phyloP scores from a whole-genome alignment of 2,113 vertebrate genomes.

The Daboia siamensis region DNA sequence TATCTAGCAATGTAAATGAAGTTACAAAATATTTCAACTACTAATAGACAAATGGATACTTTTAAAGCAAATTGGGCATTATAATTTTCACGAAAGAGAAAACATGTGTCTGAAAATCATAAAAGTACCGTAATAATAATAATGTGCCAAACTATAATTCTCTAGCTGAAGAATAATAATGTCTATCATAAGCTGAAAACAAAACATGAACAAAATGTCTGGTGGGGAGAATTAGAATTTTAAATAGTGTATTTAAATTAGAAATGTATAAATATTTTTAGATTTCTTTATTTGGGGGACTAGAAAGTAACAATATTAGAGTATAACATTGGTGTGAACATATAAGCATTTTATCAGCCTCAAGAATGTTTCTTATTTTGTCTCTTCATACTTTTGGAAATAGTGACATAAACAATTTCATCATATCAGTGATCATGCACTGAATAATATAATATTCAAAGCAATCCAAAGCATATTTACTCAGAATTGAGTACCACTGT shows the following conservation, averaged over 20 bases:
- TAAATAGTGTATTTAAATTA: slow-evolving; percentile 4
- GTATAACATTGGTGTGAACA: background rate
- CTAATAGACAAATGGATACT: slow-evolving; percentile 49
- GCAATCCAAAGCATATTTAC: background rate
- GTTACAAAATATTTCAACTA: slow-evolving; percentile 42
- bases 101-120: slow-evolving; percentile 45
- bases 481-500: background rate
- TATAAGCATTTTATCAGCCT: background rate
- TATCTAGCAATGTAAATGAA: slow-evolving; percentile 10
- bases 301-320: background rate
- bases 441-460: background rate
- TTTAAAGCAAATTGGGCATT: slow-evolving; percentile 40
- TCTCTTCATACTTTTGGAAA: background rate
- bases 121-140: slow-evolving; percentile 16
- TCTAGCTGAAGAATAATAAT: slow-evolving; percentile 41
- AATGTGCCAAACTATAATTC: slow-evolving; percentile 40
- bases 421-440: background rate
- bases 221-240: background rate
- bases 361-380: background rate
- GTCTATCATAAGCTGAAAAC: slow-evolving; percentile 25
- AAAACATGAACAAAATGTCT: slow-evolving; percentile 10
- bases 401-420: background rate
- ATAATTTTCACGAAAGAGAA: slow-evolving; percentile 39
- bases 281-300: background rate
- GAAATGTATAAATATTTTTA: background rate